Percentiles rank a stretch among this genome's conserved stretches.
These are phyloP conservation scores for Seira sanloemensis DNA, from an alignment of 2,888 invertebrate species.

Conservation along the genomic window DNA sequence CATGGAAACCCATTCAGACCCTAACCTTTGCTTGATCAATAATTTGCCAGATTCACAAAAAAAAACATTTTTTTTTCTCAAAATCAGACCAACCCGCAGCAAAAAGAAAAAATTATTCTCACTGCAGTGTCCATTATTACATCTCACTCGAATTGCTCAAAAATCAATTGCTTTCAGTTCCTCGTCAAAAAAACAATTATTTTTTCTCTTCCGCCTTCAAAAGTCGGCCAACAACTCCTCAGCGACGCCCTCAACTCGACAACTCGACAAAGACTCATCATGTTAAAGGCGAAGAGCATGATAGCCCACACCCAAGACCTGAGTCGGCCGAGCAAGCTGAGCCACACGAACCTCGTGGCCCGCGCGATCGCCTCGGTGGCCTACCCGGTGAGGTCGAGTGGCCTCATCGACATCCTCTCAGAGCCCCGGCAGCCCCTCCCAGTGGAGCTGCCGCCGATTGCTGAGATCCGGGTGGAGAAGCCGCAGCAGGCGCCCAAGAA, in stretches of 20 bases:
- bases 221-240: too few species aligned
- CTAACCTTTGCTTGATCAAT: constrained; percentile 27
- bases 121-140: too few species aligned
- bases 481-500: neutral
- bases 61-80: too few species aligned
- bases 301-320: neutral
- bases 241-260: too few species aligned
- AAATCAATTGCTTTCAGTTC: too few species aligned
- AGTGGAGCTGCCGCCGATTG: constrained; percentile 56
- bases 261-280: too few species aligned
- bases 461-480: constrained; percentile 29
- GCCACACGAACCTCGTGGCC: constrained; percentile 6
- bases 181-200: too few species aligned
- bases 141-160: too few species aligned
- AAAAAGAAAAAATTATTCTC: too few species aligned
- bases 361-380: constrained; percentile 40
- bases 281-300: too few species aligned
- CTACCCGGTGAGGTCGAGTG: constrained; percentile 31
- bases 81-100: too few species aligned
- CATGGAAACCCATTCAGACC: constrained; percentile 39
- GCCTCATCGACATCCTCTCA: constrained; percentile 51
- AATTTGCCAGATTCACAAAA: constrained; percentile 7
- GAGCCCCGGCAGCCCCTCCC: constrained; percentile 40
- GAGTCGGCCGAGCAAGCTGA: neutral
- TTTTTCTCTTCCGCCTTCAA: too few species aligned